These are phyloP conservation scores for Tanaodytes sp. DNA, from an alignment of 2,888 invertebrate genomes.

Conservation along the genomic window DNA sequence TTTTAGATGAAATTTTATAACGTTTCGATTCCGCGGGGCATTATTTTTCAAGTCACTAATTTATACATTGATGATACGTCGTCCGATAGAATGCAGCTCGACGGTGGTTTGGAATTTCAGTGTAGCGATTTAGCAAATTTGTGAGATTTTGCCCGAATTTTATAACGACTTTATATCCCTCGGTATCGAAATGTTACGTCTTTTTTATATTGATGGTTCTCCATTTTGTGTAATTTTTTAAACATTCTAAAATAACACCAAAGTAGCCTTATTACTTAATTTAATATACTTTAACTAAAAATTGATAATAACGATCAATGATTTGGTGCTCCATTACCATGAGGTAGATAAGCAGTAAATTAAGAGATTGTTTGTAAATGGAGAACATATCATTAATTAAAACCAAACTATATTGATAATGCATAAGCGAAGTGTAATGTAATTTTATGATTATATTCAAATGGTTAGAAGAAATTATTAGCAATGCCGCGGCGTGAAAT, in stretches of 20 bases:
- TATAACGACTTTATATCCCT: slow-evolving; percentile 1
- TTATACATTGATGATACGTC: too few species aligned
- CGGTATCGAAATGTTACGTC: slow-evolving; percentile 16
- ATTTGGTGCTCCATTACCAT: too few species aligned
- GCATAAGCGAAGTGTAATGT: slow-evolving; percentile 18
- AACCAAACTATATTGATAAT: too few species aligned
- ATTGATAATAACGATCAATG: slow-evolving; percentile 17
- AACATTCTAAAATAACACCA: slow-evolving; percentile 28
- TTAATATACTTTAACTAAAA: slow-evolving; percentile 7
- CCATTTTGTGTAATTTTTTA: slow-evolving; percentile 29
- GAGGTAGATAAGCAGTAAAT: too few species aligned
- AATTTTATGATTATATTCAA: slow-evolving; percentile 17
- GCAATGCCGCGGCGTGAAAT: slow-evolving; percentile 3
- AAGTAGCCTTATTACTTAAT: slow-evolving; percentile 37
- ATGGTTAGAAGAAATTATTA: slow-evolving; percentile 22
- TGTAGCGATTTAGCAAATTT: too few species aligned
- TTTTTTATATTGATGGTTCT: slow-evolving; percentile 35
- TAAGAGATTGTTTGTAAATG: slow-evolving; percentile 32
- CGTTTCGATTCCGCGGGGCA: slow-evolving; percentile 13
- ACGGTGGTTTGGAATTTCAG: too few species aligned
- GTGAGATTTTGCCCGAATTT: not conserved
- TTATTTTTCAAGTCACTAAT: too few species aligned
- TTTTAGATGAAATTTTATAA: slow-evolving; percentile 31
- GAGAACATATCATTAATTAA: slow-evolving; percentile 43
- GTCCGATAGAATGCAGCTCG: too few species aligned